Base-by-base conservation (phyloP, 2,113 vertebrate species). In the Stegastes partitus region DNA sequence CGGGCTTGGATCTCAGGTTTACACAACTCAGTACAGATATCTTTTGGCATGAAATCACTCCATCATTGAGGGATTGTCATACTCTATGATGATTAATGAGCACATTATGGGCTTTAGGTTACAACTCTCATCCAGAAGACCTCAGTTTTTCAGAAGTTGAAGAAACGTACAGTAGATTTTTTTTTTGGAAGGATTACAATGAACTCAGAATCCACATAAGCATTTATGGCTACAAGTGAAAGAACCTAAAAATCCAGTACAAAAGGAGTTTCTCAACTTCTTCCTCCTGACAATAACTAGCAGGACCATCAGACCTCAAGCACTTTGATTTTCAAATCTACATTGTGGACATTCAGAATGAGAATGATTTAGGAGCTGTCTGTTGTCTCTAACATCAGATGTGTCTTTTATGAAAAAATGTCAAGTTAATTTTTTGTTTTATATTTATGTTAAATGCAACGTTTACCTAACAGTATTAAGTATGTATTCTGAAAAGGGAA, bases 1-100 rank as follows among this genome's bases (percentile, higher is more conserved):
- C 4, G 55, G 68, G 34, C 64, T 61, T 81, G 11, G 16, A 81
- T 69, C 75, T 89, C 78, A 82, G 72, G 81, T 89, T 67, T 69
- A 87, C 63, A 0, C 21, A 28, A 45, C 62, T 26, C 11, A 50
- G 18, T 31, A 53, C 2, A 68, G 21, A 56, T 54, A 14, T 42
- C 12, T 14, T 14, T 15, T 42, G 39, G 8, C 18, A 25, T 44
- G 12, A 31, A 53, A 68, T 55, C 2, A 21, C 16, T 53, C 15
- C 47, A 71, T 39, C 25, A 22, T 18, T 34, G 31, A 65, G 34
- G n/a, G 22, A 53, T 39, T 28, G n/a, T 9, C 25, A 68, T 18
- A 12, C 15, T 31, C 9, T 12, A 39, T 11, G 9, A 39, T 8
- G 37, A 39, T 39, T 39, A 3, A 39, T 39, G 37, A 39, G 37